These are phyloP conservation scores for Drosophila mettleri DNA, from an alignment of 2,888 invertebrate species.

Conservation along the genomic window DNA sequence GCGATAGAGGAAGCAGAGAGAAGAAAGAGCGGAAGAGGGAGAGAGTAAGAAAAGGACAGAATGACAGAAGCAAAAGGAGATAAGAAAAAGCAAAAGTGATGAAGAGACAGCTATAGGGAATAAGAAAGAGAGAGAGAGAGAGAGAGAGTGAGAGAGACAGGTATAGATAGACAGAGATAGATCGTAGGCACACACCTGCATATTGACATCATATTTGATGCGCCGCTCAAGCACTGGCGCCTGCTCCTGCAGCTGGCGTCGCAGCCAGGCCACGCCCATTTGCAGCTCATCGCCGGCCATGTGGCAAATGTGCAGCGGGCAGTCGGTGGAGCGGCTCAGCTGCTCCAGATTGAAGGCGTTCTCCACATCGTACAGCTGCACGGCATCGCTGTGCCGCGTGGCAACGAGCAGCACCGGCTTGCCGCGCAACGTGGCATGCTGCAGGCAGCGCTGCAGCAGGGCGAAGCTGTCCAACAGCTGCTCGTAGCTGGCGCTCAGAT, in stretches of 20 bases:
- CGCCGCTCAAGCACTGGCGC: slow-evolving; percentile 58
- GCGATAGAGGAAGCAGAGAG: too few species aligned
- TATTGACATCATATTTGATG: slow-evolving; percentile 74
- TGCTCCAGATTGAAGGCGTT: slow-evolving; percentile 77
- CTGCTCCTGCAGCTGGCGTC: slow-evolving; percentile 53
- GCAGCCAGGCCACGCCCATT: slow-evolving; percentile 61
- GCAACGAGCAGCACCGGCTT: slow-evolving; percentile 82
- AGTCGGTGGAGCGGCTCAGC: slow-evolving; percentile 65
- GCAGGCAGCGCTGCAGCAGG: slow-evolving; percentile 66
- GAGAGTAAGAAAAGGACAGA: background rate
- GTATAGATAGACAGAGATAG: background rate
- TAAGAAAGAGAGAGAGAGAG: background rate
- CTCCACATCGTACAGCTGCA: slow-evolving; percentile 82
- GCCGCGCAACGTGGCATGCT: slow-evolving; percentile 71
- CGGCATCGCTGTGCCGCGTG: slow-evolving; percentile 69
- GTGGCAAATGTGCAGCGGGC: slow-evolving; percentile 69
- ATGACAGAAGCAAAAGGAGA: too few species aligned
- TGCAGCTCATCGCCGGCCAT: slow-evolving; percentile 27
- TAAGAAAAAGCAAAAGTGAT: background rate
- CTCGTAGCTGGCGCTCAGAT: slow-evolving; percentile 66
- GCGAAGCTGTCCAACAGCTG: slow-evolving; percentile 64
- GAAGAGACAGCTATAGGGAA: background rate
- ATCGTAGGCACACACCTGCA: slow-evolving; percentile 59
- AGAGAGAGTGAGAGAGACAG: background rate
- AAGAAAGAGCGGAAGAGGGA: background rate